phyloP scores from a whole-genome alignment of 2,797 vertebrate genomes.

The Loriculus beryllinus region DNA sequence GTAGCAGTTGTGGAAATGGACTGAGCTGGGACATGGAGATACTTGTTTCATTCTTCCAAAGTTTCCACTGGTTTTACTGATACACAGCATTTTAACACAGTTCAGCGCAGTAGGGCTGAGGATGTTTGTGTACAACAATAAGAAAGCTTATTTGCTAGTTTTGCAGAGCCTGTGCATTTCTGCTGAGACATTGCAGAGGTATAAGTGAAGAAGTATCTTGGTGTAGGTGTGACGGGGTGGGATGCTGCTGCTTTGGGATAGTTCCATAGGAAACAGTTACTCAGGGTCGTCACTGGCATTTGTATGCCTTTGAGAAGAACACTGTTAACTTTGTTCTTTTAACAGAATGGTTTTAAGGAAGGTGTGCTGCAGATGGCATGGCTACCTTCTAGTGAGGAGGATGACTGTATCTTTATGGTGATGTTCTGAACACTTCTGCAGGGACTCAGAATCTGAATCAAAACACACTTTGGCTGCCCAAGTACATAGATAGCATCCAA shows the following conservation, averaged over 20 bases:
- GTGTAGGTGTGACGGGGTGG: background rate
- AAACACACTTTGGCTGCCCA: background rate
- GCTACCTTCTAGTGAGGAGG: background rate
- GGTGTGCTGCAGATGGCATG: background rate
- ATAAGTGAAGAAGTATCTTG: background rate
- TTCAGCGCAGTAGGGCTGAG: background rate
- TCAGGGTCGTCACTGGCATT: too few species aligned
- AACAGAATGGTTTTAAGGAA: background rate
- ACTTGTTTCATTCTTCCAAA: background rate
- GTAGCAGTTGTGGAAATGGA: background rate
- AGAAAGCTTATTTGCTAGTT: background rate
- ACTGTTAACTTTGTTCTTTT: background rate
- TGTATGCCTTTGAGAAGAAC: background rate
- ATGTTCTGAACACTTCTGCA: background rate
- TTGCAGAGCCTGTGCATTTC: background rate
- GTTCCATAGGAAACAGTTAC: background rate
- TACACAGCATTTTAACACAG: background rate
- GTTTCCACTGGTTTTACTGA: background rate
- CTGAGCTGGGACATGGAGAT: background rate
- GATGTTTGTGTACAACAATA: background rate
- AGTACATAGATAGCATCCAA: background rate
- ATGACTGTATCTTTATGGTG: background rate
- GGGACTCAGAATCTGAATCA: background rate
- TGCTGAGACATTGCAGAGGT: accelerated
- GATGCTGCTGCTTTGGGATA: background rate